Evolutionary conservation across 1,140 invertebrate species (phyloP), one percentile per base, ranked within the genome.

Genomic region (Drosophila lacertosa): DNA sequence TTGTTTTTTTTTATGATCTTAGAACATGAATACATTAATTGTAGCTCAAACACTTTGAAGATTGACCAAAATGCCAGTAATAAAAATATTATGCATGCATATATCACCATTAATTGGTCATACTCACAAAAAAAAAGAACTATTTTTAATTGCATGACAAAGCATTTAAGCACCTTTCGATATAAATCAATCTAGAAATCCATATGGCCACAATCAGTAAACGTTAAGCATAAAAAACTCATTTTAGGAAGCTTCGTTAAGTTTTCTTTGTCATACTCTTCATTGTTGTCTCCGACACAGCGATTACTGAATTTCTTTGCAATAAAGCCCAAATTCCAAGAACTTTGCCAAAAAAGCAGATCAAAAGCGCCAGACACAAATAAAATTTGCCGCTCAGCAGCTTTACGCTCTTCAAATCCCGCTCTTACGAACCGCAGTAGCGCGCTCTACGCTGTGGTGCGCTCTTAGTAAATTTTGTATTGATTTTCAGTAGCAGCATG

Each of bases 241-340:
- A n/a, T n/a, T 3, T 47, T 16, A 13, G 42, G 42, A 13, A 35
- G 60, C 35, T 33, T 32, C 15, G 4, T 3, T 2, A 48, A 53
- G 6, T 54, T 48, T 22, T 40, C 60, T 70, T 70, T 64, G 67
- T 70, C 50, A 50, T 32, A 42, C 29, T 40, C 26, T 35, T 0
- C 5, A 1, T 6, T 54, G 6, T 26, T 51, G 37, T 70, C 37
- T 51, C 11, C 0, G 26, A 50, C 32, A 32, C 29, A 44, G 15
- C 24, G 33, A 29, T 16, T 50, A n/a, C 6, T n/a, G n/a, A 35
- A 11, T 16, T 45, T 24, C 13, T 45, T 7, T 42, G 22, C 47
- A 53, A 64, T 40, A 63, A 63, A 68, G 47, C 11, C 39, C 24
- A 48, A 69, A 48, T 69, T 67, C 55, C 55, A 59, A 59, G 63